Evolutionary conservation across 2,113 vertebrate species (phyloP), one percentile per base, ranked within the genome.

Genomic region (Parotia lawesii): DNA sequence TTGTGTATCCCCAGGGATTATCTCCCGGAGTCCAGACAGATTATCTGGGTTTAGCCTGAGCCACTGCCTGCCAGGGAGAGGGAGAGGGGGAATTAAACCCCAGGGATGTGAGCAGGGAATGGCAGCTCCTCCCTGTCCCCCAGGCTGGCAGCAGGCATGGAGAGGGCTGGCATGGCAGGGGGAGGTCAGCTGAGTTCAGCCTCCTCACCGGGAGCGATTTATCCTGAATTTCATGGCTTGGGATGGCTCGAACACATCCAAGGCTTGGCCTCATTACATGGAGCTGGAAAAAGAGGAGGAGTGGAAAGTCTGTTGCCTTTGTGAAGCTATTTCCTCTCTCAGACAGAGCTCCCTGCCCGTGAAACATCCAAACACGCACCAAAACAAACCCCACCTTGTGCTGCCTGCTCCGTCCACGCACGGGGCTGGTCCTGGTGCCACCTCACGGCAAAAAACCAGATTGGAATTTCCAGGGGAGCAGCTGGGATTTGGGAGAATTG

Each of bases 261-360:
- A 40, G n/a, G 56, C 61, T 84, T 64, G 93, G 78, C 84, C 74
- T 85, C 38, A 1, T 70, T 15, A 23, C 13, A 3, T 16, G 28
- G 54, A 75, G 42, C 54, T 24, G 95, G 96, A 94, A 96, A 95
- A 91, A 96, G 81, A 94, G 93, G 85, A 75, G 93, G 92, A 91
- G 91, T 94, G 96, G 96, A 96, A 97, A 95, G 82, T 92, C 89
- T 93, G 83, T 15, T 77, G 61, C 58, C 37, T 50, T 54, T 75
- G 27, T 44, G 76, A 93, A 76, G 66, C 58, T 86, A 94, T 93
- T 97, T 97, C 95, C 96, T 96, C 90, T 93, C 42, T 45, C 72
- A 44, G 75, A 42, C 91, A 94, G 86, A 87, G 62, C 70, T 94
- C 86, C 87, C 91, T 95, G 92, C 50, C 74, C 23, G 22, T 33